Conservation (phyloP, 2,113 vertebrate genomes). For the Anoplopoma fimbria region DNA sequence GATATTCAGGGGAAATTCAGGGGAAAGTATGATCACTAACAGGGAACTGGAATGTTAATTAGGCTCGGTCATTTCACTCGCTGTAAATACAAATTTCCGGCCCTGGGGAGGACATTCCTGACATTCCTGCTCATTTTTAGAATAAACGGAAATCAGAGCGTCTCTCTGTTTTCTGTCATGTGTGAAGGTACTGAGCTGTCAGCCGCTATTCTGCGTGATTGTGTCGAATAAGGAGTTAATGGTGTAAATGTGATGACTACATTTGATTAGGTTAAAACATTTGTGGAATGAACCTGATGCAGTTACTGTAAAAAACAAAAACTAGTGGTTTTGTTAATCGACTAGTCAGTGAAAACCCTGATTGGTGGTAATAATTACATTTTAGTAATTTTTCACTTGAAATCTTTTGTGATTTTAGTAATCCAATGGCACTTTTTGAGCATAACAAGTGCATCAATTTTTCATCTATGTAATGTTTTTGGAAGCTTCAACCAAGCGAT, state of each 20-base stretch:
- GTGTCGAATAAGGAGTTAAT: not conserved
- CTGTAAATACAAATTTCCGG: slow-evolving; percentile 41
- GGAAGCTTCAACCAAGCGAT: not conserved
- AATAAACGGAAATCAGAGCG: not conserved
- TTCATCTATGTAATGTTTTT: not conserved
- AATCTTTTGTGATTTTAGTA: not conserved
- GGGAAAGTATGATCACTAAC: not conserved
- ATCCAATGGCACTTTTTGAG: not conserved
- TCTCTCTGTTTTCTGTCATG: slow-evolving; percentile 14
- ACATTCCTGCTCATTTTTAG: slow-evolving; percentile 40
- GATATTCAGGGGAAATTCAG: not conserved
- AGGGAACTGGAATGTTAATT: slow-evolving; percentile 48
- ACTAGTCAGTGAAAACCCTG: not conserved
- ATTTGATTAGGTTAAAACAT: not conserved
- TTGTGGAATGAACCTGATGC: not conserved
- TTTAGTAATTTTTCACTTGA: not conserved
- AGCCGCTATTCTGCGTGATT: not conserved
- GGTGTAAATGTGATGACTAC: not conserved
- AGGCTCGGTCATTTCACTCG: slow-evolving; percentile 3
- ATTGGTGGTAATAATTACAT: not conserved
- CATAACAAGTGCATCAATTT: not conserved
- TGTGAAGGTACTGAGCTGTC: not conserved
- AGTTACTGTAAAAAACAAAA: not conserved
- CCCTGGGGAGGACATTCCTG: slow-evolving; percentile 32
- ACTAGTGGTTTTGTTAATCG: not conserved